These are phyloP conservation scores for Meta bourneti DNA, from an alignment of 2,888 invertebrate genomes.

Conservation along the genomic window DNA sequence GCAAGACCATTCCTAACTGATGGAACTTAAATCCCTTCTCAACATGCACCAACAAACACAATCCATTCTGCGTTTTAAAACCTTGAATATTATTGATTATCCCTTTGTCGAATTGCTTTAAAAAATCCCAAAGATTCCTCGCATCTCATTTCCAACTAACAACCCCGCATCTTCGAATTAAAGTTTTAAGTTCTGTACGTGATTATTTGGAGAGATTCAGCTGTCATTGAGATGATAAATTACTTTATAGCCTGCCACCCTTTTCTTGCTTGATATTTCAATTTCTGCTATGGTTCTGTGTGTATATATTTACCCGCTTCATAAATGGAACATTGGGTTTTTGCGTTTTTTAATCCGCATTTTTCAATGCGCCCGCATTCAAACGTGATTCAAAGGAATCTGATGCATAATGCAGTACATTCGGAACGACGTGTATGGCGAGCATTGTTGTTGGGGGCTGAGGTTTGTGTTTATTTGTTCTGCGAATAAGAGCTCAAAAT, in stretches of 20 bases:
- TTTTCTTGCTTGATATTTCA: constrained; percentile 54
- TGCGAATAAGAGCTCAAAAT: constrained; percentile 6
- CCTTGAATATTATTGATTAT: neutral
- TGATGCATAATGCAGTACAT: constrained; percentile 71
- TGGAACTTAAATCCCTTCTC: too few relatives aligned
- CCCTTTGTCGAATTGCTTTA: neutral
- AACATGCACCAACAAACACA: neutral
- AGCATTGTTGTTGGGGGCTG: neutral
- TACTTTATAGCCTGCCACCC: constrained; percentile 42
- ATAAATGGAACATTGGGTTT: constrained; percentile 25
- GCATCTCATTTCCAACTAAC: neutral
- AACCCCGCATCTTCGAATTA: constrained; percentile 14
- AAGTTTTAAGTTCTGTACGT: constrained; percentile 26
- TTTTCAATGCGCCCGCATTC: constrained; percentile 45
- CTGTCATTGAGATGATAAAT: constrained; percentile 69
- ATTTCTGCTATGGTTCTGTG: constrained; percentile 33
- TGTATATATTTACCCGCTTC: constrained; percentile 37
- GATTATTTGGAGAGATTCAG: constrained; percentile 35
- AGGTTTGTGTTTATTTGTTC: constrained; percentile 40
- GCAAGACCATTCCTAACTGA: too few relatives aligned
- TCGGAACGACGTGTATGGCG: constrained; percentile 38
- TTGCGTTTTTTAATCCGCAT: constrained; percentile 44
- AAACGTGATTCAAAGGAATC: constrained; percentile 50
- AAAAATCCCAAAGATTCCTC: neutral
- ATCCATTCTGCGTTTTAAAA: neutral